These are phyloP conservation scores for Euplexia lucipara DNA, from an alignment of 2,888 invertebrate species.

Conservation along the genomic window DNA sequence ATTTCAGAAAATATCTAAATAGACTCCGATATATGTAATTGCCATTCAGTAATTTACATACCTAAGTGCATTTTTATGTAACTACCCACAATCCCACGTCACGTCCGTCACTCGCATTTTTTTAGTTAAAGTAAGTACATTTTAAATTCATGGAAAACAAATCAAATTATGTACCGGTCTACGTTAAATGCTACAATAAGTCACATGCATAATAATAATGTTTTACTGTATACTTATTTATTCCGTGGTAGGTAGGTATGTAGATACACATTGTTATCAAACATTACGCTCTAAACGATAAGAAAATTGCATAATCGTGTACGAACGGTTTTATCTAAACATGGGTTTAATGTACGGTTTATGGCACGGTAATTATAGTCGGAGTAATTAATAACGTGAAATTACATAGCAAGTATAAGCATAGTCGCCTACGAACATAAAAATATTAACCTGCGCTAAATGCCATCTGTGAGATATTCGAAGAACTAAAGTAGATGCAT, in stretches of 20 bases:
- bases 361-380: slow-evolving; percentile 22
- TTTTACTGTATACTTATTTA: neutral
- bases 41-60: neutral
- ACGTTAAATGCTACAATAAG: neutral
- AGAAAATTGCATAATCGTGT: slow-evolving; percentile 33
- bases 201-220: neutral
- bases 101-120: slow-evolving; percentile 1
- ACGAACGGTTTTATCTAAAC: slow-evolving; percentile 25
- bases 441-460: neutral
- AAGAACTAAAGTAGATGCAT: slow-evolving; percentile 26
- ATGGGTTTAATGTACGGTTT: slow-evolving; percentile 39
- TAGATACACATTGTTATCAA: slow-evolving; percentile 21
- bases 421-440: neutral
- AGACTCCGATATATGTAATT: neutral
- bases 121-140: slow-evolving; percentile 4
- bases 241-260: too few relatives aligned
- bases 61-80: neutral
- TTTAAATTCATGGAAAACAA: neutral
- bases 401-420: neutral
- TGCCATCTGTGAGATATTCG: slow-evolving; percentile 40
- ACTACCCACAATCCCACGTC: neutral
- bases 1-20: too few relatives aligned
- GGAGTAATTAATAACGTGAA: slow-evolving; percentile 17
- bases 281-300: slow-evolving; percentile 29
- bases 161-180: too few relatives aligned